Evolutionary conservation across 1,140 invertebrate genomes (phyloP), one percentile per base, ranked within the genome.

Genomic region (Drosophila malerkotliana): DNA sequence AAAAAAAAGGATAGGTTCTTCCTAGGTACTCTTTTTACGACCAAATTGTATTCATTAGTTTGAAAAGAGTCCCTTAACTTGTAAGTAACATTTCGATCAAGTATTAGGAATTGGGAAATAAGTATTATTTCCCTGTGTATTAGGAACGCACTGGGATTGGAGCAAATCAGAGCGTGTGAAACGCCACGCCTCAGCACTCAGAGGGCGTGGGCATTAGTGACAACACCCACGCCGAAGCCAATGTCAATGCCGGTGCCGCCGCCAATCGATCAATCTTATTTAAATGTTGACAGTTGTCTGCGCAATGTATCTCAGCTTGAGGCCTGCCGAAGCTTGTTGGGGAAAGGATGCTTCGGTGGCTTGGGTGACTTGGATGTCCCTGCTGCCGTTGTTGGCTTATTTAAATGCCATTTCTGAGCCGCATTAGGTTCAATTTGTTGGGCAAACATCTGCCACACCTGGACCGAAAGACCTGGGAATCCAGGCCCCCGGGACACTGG

Each of bases 241-340:
- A 63, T 52, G 45, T 45, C 51, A 79, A 60, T 54, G 53, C 49
- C 64, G 71, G 55, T 62, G 61, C 48, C 74, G 59, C 59, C 66
- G 74, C 75, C 83, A 79, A 90, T 90, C 85, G 76, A 90, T 90
- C 85, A 90, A 90, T 85, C 78, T 82, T 79, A 74, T 90, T 90
- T 90, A 90, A 90, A 90, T 90, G 81, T 67, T 83, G 83, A 88
- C 83, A 88, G 83, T 88, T 88, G 79, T 88, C 79, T 73, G 83
- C 83, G 64, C 76, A 73, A 61, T 77, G 83, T 77, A 63, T 77
- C 76, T 72, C 59, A 64, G 56, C 72, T 66, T 77, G 77, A 28
- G 61, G 54, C 68, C 77, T 52, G 74, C 57, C 67, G 67, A 14
- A 1, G 7, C 57, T 75, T 61, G 15, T 60, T 58, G 44, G 61